Evolutionary conservation across 2,888 invertebrate genomes (phyloP).

Genomic region (Plusia festucae): DNA sequence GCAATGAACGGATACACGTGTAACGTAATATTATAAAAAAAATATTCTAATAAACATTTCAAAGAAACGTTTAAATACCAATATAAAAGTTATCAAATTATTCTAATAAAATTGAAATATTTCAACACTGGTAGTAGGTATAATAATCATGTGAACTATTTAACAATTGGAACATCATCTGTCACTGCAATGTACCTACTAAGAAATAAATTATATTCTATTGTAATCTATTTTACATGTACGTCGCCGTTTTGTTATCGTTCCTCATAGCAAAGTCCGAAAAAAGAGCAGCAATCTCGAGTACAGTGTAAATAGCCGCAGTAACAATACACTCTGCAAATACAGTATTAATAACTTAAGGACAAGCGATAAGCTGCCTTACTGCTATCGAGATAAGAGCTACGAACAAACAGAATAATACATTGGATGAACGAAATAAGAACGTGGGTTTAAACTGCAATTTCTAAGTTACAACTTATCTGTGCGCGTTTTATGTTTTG

Average conservation of each 20-base stretch:
- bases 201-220: too few species aligned
- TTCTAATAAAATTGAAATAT: too few species aligned
- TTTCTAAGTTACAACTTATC: constrained; percentile 48
- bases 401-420: constrained; percentile 16
- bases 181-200: too few species aligned
- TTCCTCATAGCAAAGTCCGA: constrained; percentile 26
- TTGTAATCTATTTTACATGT: too few species aligned
- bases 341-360: constrained; percentile 47
- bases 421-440: constrained; percentile 32
- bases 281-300: constrained; percentile 58
- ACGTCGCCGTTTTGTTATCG: constrained; percentile 33
- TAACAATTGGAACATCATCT: too few species aligned
- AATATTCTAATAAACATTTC: too few species aligned
- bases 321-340: constrained; percentile 65
- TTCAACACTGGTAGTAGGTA: too few species aligned
- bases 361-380: constrained; percentile 35
- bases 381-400: constrained; percentile 18
- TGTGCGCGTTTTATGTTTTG: constrained; percentile 26
- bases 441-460: constrained; percentile 37
- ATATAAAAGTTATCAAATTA: too few species aligned
- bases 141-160: too few species aligned
- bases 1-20: too few species aligned
- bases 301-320: constrained; percentile 60
- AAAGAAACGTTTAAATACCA: too few species aligned
- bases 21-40: too few species aligned